A percentile compares a stretch with the other conserved stretches of the same genome.
Evolutionary conservation across 2,113 vertebrate genomes (phyloP).

Genomic region (Anas platyrhynchos): DNA sequence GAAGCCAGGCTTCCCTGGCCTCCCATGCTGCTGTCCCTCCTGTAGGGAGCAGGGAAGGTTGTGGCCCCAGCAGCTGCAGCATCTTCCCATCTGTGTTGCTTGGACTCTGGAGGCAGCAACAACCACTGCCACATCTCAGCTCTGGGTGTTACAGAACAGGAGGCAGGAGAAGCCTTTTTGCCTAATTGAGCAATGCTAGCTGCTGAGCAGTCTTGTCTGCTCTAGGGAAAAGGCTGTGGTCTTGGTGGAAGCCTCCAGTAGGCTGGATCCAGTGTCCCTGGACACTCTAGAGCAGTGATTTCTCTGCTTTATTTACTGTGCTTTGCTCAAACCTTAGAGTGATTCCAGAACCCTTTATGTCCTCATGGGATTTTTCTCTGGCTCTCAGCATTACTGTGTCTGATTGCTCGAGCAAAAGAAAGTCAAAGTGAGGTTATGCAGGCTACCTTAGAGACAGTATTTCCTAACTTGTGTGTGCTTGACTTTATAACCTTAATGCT

Average conservation of each 20-base stretch:
- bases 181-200: neutral
- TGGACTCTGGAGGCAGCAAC: neutral
- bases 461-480: neutral
- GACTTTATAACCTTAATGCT: slow-evolving; percentile 9
- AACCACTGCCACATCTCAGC: neutral
- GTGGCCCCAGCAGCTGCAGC: neutral
- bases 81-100: neutral
- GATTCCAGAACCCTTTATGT: neutral
- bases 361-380: neutral
- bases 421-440: neutral
- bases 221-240: neutral
- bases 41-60: fast-evolving
- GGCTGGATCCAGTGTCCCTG: neutral
- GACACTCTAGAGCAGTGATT: neutral
- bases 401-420: neutral
- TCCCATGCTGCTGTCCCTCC: neutral
- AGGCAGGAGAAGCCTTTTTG: neutral
- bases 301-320: neutral
- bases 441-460: neutral
- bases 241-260: neutral
- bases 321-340: neutral
- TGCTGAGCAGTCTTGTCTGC: neutral
- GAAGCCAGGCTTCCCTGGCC: neutral
- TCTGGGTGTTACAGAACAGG: neutral
- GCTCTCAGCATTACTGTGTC: neutral